These are phyloP conservation scores for Nilaparvata lugens DNA, from an alignment of 1,140 invertebrate species.

Conservation along the genomic window DNA sequence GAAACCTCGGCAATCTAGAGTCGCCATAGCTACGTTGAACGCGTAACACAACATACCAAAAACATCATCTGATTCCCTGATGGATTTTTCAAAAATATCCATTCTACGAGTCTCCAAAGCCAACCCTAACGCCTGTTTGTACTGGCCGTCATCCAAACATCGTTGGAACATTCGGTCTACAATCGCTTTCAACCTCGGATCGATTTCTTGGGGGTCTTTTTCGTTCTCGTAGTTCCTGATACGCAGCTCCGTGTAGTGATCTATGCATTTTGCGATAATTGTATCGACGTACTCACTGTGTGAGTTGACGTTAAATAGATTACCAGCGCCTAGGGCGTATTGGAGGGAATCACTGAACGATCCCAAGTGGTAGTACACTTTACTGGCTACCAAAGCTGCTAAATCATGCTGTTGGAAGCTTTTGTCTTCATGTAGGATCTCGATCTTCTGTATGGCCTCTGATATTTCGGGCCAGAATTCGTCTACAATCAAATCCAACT, in stretches of 20 bases:
- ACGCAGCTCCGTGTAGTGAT: slow-evolving; percentile 85
- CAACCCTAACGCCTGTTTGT: slow-evolving; percentile 86
- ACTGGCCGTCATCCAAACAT: slow-evolving; percentile 90
- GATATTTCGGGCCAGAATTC: slow-evolving; percentile 99
- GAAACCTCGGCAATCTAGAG: slow-evolving; percentile 88
- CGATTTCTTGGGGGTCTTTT: slow-evolving; percentile 60
- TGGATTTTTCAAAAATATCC: slow-evolving; percentile 89
- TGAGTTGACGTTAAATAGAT: slow-evolving; percentile 88
- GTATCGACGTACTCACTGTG: slow-evolving; percentile 94
- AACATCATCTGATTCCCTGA: slow-evolving; percentile 85
- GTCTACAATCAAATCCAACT: slow-evolving; percentile 88
- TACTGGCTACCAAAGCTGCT: slow-evolving; percentile 94
- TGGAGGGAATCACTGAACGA: slow-evolving; percentile 92
- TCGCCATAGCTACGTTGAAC: slow-evolving; percentile 90
- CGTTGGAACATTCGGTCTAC: slow-evolving; percentile 96
- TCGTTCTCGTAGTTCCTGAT: slow-evolving; percentile 47
- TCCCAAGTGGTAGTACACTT: slow-evolving; percentile 96
- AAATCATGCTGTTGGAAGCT: slow-evolving; percentile 79
- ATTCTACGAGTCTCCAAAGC: slow-evolving; percentile 91
- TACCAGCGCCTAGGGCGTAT: slow-evolving; percentile 86
- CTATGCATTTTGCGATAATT: slow-evolving; percentile 92
- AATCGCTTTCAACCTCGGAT: slow-evolving; percentile 82
- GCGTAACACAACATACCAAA: slow-evolving; percentile 87
- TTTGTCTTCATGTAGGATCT: slow-evolving; percentile 91
- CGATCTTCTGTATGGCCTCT: slow-evolving; percentile 95